Evolutionary conservation across 2,888 invertebrate genomes (phyloP).

Genomic region (Hermodice carunculata): DNA sequence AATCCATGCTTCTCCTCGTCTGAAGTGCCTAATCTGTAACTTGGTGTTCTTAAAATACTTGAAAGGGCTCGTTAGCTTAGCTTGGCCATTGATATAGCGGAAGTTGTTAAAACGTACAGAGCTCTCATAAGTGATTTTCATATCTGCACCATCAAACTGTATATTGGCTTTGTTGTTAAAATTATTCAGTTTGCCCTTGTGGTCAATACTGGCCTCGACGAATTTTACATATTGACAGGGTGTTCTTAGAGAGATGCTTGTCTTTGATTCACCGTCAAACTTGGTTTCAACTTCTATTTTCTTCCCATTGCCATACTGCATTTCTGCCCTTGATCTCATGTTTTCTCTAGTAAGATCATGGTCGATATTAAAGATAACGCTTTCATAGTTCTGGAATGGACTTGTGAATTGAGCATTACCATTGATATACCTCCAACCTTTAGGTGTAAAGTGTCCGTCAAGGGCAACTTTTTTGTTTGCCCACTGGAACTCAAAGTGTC

Average conservation of each 20-base stretch:
- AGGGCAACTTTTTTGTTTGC: conserved; percentile 3
- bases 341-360: neutral
- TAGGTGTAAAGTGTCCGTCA: neutral
- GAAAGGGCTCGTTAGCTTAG: no score
- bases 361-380: neutral
- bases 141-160: neutral
- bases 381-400: neutral
- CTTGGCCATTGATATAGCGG: neutral
- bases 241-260: conserved; percentile 40
- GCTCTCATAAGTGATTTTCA: neutral
- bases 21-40: no score
- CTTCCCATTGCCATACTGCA: conserved; percentile 6
- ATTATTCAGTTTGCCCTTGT: neutral
- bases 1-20: no score
- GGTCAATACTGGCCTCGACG: neutral
- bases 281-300: conserved; percentile 5
- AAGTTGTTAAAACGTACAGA: neutral
- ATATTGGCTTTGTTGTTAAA: conserved; percentile 5
- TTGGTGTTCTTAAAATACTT: no score
- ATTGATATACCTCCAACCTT: neutral
- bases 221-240: conserved; percentile 36
- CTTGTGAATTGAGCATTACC: neutral
- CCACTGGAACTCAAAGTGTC: conserved; percentile 6
- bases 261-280: conserved; percentile 36
- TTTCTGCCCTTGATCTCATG: neutral